Base-by-base conservation (phyloP, 2,888 invertebrate species). In the Isoperla grammatica region DNA sequence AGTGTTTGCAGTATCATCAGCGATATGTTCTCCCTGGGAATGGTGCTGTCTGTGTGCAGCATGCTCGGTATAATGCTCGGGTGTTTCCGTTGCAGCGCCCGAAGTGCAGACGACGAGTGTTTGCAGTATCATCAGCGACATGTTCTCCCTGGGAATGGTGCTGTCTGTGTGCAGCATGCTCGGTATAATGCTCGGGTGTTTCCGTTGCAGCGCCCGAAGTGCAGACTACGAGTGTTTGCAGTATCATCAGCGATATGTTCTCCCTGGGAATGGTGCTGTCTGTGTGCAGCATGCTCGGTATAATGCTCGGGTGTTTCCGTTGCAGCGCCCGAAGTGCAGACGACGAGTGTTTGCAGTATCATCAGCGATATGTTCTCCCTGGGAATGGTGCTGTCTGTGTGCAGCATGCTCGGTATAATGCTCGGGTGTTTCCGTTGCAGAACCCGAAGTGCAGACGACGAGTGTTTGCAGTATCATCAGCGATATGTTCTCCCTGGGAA, bases 321-420 rank as follows among this genome's bases (percentile, higher is more conserved):
- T 74, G 68, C 81, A 87, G 97, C 98, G 56, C 98, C 98, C 1
- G 98, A 99, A 79, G 86, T 90, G 45, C 95, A 97, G 76, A 82
- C 84, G 22, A 84, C 83, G 68, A 89, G 90, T 22, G 81, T 83
- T 53, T 90, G 89, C 77, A 91, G 89, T 72, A 87, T 90, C 57
- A 81, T 90, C 46, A 95, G 95, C 68, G 98, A 99, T 75, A 96
- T 98, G 89, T 99, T 90, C 76, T 95, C 96, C 0, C 78, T 98
- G 66, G 98, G 97, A 15, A 87, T 98, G 83, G 87, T 95, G 57
- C 87, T 98, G 29, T 29, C 5, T 4, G 4, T 29, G 8, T n/a
- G n/a, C n/a, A n/a, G n/a, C n/a, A n/a, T n/a, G n/a, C n/a, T n/a
- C n/a, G n/a, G n/a, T 29, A 29, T 29, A 6, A 29, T 4, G 8